Percentiles rank a stretch among this genome's conserved stretches.
Conservation (phyloP, 2,113 vertebrate species). For the Agelaius tricolor region DNA sequence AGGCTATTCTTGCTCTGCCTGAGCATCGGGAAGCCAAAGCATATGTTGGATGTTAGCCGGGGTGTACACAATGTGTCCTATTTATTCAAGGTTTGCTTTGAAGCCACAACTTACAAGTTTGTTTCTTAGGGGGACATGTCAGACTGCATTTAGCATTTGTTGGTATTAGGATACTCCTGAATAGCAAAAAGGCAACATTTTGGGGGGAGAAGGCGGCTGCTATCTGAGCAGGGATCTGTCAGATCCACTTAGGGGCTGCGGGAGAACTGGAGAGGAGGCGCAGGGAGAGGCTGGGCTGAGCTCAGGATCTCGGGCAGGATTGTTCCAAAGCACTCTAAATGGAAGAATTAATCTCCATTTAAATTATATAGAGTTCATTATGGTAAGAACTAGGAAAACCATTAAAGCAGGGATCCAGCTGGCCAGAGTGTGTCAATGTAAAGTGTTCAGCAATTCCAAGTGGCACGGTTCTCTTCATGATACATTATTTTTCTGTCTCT, state of each 20-base stretch:
- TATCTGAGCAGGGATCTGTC: slow-evolving; percentile 93
- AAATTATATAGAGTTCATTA: neutral
- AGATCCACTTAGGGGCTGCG: slow-evolving; percentile 85
- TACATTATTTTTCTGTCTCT: neutral
- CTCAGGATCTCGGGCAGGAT: slow-evolving; percentile 16
- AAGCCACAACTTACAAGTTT: slow-evolving; percentile 94
- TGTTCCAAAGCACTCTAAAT: slow-evolving; percentile 5
- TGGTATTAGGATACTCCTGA: slow-evolving; percentile 90
- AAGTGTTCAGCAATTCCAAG: neutral
- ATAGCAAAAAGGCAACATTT: slow-evolving; percentile 90
- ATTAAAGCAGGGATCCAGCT: neutral
- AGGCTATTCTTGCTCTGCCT: slow-evolving; percentile 84
- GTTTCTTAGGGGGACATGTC: slow-evolving; percentile 99
- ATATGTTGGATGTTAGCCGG: slow-evolving; percentile 99
- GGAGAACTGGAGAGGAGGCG: slow-evolving; percentile 72
- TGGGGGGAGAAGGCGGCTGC: slow-evolving; percentile 80
- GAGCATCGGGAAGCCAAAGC: slow-evolving; percentile 89
- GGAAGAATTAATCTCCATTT: slow-evolving; percentile 46
- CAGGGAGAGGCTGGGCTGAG: slow-evolving; percentile 51
- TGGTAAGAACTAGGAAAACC: neutral
- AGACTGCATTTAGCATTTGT: slow-evolving; percentile 93
- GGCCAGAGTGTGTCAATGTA: neutral
- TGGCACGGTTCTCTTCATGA: neutral
- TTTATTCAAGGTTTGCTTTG: slow-evolving; percentile 94
- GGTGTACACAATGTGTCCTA: slow-evolving; percentile 95